Percentiles rank a stretch among this genome's conserved stretches.
phyloP scores from a whole-genome alignment of 37 sponge, comb jelly and placozoan genomes.

The Beroe ovata region DNA sequence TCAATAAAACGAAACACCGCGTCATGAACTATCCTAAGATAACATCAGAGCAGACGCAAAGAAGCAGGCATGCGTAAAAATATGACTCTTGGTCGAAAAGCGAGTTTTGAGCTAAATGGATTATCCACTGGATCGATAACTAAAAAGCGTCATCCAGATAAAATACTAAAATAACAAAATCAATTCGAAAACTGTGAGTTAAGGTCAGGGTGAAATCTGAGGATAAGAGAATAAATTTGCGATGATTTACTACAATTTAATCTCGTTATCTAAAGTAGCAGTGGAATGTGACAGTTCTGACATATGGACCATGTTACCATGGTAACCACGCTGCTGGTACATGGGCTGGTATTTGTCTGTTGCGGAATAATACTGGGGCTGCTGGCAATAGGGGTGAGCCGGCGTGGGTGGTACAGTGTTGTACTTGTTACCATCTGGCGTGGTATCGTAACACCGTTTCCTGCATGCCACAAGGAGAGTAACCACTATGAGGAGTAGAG shows the following conservation, averaged over 20 bases:
- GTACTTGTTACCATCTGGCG: conserved; percentile 5
- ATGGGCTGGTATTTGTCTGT: not conserved
- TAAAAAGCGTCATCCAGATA: too few species aligned
- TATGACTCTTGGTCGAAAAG: too few species aligned
- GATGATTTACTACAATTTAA: conserved; percentile 31
- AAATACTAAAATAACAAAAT: too few species aligned
- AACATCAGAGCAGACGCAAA: too few species aligned
- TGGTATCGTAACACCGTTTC: not conserved
- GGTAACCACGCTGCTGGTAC: not conserved
- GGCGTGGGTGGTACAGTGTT: not conserved
- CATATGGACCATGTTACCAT: conserved; percentile 64
- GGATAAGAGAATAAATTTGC: too few species aligned
- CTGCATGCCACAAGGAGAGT: not conserved
- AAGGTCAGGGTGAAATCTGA: too few species aligned
- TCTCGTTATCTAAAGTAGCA: conserved; percentile 59
- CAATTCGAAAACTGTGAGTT: too few species aligned
- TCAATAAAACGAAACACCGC: too few species aligned
- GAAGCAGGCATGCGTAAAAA: too few species aligned
- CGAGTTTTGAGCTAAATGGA: too few species aligned
- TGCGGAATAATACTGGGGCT: not conserved
- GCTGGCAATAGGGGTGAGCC: conserved; percentile 4
- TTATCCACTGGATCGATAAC: too few species aligned
- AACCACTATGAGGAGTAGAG: not conserved
- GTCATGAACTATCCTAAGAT: too few species aligned
- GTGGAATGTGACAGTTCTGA: conserved; percentile 35